A percentile compares a stretch with the other conserved stretches of the same genome.
Conservation (phyloP, 2,797 vertebrate species). For the Dipus sagitta region DNA sequence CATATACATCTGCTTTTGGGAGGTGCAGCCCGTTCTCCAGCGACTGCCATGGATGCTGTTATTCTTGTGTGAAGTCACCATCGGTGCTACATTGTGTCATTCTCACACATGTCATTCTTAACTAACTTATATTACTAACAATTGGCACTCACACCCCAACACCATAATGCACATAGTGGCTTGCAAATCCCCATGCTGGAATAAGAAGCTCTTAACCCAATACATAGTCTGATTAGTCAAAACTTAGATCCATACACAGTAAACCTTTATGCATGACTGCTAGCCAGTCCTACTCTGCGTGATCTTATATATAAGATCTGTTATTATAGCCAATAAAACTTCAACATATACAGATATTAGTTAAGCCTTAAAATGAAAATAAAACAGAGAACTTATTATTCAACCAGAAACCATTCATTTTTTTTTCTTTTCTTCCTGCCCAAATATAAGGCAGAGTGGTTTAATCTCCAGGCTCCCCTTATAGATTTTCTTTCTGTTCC, state of each 20-base stretch:
- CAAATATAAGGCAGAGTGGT: not conserved
- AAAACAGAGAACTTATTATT: not conserved
- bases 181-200: not conserved
- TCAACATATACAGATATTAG: not conserved
- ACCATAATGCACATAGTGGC: not conserved
- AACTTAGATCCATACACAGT: not conserved
- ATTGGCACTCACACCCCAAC: not conserved
- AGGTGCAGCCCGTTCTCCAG: not conserved
- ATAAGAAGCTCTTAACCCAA: not conserved
- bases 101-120: not conserved
- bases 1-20: not conserved
- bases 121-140: not conserved
- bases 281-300: not conserved
- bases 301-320: not conserved
- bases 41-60: not conserved
- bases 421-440: not conserved
- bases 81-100: not conserved
- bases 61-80: not conserved
- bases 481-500: not conserved
- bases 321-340: not conserved
- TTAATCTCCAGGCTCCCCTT: not conserved
- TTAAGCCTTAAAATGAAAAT: not conserved
- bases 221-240: not conserved
- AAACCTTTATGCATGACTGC: not conserved
- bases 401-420: constrained; percentile 8